phyloP scores from a whole-genome alignment of 2,797 vertebrate genomes.

The Salarias fasciatus region DNA sequence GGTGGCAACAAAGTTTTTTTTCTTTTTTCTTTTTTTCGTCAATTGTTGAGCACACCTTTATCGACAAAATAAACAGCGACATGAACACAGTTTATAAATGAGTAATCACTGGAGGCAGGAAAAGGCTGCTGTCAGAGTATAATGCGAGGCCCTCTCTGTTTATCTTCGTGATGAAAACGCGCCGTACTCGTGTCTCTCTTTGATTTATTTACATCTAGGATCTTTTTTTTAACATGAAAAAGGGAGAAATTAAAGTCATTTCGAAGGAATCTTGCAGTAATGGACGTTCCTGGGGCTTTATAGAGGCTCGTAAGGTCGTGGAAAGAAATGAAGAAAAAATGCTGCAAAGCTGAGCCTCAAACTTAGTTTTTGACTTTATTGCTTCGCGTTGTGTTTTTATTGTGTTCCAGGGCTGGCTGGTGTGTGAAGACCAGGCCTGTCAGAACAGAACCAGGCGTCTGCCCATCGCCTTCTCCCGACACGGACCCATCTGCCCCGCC shows the following conservation, averaged over 20 bases:
- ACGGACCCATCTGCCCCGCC: conserved; percentile 90
- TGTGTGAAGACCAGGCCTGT: conserved; percentile 95
- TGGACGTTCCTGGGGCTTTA: neutral
- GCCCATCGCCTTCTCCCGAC: conserved; percentile 90
- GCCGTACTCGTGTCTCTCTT: neutral
- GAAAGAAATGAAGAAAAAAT: no score
- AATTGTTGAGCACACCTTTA: conserved; percentile 43
- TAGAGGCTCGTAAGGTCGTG: neutral
- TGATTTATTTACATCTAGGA: conserved; percentile 11
- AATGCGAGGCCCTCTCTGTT: neutral
- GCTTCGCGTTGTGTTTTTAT: neutral
- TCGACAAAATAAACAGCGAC: conserved; percentile 39
- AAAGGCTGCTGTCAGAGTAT: conserved; percentile 12
- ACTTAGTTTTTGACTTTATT: neutral
- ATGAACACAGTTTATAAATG: conserved; percentile 27
- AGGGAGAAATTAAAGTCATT: neutral
- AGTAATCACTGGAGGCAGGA: conserved; percentile 10
- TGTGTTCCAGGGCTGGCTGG: conserved; percentile 89
- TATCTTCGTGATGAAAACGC: conserved; percentile 2
- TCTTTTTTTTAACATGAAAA: neutral
- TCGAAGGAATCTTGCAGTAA: neutral
- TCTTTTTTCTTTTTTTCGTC: neutral
- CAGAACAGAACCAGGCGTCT: conserved; percentile 88
- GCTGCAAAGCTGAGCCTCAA: conserved; percentile 1
- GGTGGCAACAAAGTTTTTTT: conserved; percentile 33